Conservation (phyloP, 2,797 vertebrate genomes). For the Ciconia nigra region DNA sequence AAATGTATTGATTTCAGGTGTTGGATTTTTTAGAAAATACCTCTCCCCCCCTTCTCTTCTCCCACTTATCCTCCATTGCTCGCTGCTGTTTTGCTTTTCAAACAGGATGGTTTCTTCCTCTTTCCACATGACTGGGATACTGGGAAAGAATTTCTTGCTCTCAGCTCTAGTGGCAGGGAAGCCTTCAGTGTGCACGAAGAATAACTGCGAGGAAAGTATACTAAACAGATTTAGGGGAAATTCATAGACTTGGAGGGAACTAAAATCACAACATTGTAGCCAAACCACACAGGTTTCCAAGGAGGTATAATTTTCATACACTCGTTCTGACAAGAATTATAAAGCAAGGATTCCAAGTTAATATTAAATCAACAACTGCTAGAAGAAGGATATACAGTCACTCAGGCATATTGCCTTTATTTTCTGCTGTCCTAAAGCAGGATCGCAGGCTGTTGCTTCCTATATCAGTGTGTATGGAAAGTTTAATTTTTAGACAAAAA, state of each 20-base stretch:
- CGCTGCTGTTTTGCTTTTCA: neutral
- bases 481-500: neutral
- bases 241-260: neutral
- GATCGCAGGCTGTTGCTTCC: neutral
- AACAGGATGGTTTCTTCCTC: neutral
- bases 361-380: neutral
- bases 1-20: neutral
- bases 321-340: neutral
- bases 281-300: neutral
- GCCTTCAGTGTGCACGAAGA: neutral
- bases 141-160: neutral
- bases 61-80: neutral
- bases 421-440: neutral
- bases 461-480: neutral
- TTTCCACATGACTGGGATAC: neutral
- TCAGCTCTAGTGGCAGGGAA: neutral
- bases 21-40: neutral
- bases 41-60: neutral
- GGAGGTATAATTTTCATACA: neutral
- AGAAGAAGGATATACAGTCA: neutral
- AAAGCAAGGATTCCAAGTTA: neutral
- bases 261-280: neutral
- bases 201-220: neutral
- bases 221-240: neutral
- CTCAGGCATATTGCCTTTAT: neutral